phyloP scores from a whole-genome alignment of 2,113 vertebrate species.

The Mustelus asterias region DNA sequence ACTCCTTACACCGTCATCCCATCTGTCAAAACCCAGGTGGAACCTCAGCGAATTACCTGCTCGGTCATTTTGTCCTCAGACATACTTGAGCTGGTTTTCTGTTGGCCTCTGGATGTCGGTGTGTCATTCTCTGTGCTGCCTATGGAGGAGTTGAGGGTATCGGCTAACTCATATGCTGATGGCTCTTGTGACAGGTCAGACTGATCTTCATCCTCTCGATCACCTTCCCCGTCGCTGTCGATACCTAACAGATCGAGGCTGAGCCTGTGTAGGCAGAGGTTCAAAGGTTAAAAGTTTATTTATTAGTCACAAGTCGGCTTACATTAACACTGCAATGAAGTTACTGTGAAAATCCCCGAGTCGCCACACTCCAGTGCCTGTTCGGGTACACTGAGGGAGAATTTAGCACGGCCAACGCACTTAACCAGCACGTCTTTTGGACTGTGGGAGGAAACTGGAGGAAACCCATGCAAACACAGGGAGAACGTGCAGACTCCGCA shows the following conservation, averaged over 20 bases:
- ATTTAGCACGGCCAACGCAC: too few species aligned
- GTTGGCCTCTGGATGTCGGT: slow-evolving; percentile 47
- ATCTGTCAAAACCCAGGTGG: neutral
- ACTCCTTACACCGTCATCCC: neutral
- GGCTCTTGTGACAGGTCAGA: slow-evolving; percentile 38
- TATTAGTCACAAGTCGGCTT: too few species aligned
- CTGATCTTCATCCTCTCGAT: slow-evolving; percentile 48
- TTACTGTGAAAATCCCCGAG: too few species aligned
- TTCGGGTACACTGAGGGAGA: too few species aligned
- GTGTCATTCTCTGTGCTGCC: slow-evolving; percentile 40
- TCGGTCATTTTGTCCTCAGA: slow-evolving; percentile 63
- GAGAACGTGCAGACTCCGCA: too few species aligned
- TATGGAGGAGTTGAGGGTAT: neutral
- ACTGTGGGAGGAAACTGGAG: too few species aligned
- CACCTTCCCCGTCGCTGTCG: slow-evolving; percentile 66
- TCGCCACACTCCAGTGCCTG: too few species aligned
- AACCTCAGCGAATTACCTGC: slow-evolving; percentile 26
- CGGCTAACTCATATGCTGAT: slow-evolving; percentile 40
- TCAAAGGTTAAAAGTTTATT: too few species aligned
- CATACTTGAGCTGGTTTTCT: slow-evolving; percentile 55
- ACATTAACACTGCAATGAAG: too few species aligned
- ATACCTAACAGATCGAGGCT: slow-evolving; percentile 62
- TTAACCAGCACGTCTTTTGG: too few species aligned
- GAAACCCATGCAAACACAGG: too few species aligned
- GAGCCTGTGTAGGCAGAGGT: slow-evolving; percentile 55